phyloP scores from a whole-genome alignment of 2,888 invertebrate genomes.

The Dioctria rufipes region DNA sequence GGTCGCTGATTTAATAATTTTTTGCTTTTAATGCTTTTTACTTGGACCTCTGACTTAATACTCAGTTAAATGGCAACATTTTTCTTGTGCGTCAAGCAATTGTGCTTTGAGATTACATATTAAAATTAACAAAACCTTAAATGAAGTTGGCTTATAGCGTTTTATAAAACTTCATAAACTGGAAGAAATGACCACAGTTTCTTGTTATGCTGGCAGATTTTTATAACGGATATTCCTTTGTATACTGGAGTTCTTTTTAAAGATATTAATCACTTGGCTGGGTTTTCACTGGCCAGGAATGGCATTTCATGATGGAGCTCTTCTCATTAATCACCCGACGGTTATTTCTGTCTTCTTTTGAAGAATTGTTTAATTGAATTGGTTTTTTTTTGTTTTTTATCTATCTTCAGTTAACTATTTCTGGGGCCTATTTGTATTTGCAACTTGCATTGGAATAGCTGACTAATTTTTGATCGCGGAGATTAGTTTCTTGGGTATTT shows the following conservation, averaged over 20 bases:
- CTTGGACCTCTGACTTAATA: constrained; percentile 7
- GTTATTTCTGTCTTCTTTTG: constrained; percentile 37
- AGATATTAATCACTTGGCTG: constrained; percentile 24
- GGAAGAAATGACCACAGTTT: constrained; percentile 35
- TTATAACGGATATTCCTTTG: constrained; percentile 40
- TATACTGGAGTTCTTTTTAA: constrained; percentile 1
- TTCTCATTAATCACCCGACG: constrained; percentile 29
- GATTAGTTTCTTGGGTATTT: constrained; percentile 1
- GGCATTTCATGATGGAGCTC: constrained; percentile 21
- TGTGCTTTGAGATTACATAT: constrained; percentile 4
- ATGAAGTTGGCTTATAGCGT: not conserved
- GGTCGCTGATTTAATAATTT: constrained; percentile 37
- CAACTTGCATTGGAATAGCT: constrained; percentile 18
- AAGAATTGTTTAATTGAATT: constrained; percentile 42
- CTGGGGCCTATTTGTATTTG: constrained; percentile 15
- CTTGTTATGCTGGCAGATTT: constrained; percentile 7
- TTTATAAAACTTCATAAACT: constrained; percentile 35
- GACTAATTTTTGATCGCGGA: constrained; percentile 30
- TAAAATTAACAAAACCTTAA: not conserved
- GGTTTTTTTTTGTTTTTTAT: constrained; percentile 4
- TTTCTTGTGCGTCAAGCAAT: constrained; percentile 10
- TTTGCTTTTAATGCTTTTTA: constrained; percentile 18
- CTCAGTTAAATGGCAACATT: not conserved
- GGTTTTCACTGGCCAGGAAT: not conserved
- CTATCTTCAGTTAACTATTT: not conserved